These are phyloP conservation scores for Struthio camelus DNA, from an alignment of 2,113 vertebrate genomes.

Conservation along the genomic window DNA sequence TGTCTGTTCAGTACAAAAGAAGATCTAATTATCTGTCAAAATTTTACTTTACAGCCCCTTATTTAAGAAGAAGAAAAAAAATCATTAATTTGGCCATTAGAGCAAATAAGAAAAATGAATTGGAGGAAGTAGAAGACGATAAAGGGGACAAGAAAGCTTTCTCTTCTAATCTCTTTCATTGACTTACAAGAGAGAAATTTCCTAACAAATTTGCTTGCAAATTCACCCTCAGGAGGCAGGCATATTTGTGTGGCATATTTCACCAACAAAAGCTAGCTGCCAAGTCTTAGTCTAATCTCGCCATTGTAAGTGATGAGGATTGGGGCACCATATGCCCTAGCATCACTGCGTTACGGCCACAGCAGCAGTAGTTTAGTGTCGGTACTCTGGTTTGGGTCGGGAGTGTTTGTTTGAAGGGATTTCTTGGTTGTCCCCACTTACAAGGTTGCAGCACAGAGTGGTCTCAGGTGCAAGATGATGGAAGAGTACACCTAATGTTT, in stretches of 20 bases:
- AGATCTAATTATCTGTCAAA: neutral
- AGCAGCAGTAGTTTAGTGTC: neutral
- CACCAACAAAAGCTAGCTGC: neutral
- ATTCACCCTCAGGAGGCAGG: neutral
- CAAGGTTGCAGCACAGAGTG: neutral
- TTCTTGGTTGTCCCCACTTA: neutral
- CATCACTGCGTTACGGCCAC: neutral
- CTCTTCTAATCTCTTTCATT: neutral
- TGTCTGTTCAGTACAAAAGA: neutral
- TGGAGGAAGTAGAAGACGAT: neutral
- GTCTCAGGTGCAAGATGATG: accelerated
- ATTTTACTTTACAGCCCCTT: neutral
- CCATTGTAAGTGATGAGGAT: neutral
- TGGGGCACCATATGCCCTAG: neutral
- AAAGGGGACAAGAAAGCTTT: neutral
- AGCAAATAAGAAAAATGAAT: neutral
- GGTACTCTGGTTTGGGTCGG: neutral
- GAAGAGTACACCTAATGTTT: neutral
- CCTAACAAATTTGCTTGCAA: neutral
- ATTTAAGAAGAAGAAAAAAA: neutral
- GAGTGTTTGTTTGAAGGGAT: accelerated
- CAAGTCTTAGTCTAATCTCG: neutral
- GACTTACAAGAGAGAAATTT: neutral
- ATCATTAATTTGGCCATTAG: neutral
- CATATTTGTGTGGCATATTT: neutral